Conservation (phyloP, 1,140 invertebrate genomes). For the Camponotus floridanus region DNA sequence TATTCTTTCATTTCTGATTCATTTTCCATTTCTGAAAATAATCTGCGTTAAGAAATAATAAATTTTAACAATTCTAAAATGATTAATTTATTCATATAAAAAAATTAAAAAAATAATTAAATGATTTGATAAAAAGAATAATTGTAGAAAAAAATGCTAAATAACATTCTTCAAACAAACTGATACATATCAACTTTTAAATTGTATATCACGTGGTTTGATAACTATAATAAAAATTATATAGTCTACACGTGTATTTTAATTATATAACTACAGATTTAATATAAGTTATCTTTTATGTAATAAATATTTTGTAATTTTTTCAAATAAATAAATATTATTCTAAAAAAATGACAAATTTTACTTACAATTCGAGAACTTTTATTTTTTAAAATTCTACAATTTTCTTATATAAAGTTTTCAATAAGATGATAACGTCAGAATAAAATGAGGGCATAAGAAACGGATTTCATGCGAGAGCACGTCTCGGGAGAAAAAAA, state of each 20-base stretch:
- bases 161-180: not conserved
- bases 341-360: not conserved
- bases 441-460: not conserved
- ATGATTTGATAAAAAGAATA: not conserved
- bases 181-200: not conserved
- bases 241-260: not conserved
- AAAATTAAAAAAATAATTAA: slow-evolving; percentile 12
- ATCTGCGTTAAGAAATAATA: not conserved
- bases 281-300: not conserved
- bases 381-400: not conserved
- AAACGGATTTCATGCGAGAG: not conserved
- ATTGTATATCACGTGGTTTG: not conserved
- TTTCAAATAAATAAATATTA: not conserved
- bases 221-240: too few species aligned
- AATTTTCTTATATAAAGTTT: not conserved
- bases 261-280: not conserved
- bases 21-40: not conserved
- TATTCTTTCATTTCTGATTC: not conserved
- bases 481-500: slow-evolving; percentile 1
- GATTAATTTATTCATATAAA: not conserved
- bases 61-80: slow-evolving; percentile 34
- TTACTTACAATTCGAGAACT: not conserved
- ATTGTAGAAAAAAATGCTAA: not conserved
- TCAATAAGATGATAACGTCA: not conserved
- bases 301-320: not conserved